Base-by-base conservation (phyloP, 2,888 invertebrate species). In the Pedicia rivosa region DNA sequence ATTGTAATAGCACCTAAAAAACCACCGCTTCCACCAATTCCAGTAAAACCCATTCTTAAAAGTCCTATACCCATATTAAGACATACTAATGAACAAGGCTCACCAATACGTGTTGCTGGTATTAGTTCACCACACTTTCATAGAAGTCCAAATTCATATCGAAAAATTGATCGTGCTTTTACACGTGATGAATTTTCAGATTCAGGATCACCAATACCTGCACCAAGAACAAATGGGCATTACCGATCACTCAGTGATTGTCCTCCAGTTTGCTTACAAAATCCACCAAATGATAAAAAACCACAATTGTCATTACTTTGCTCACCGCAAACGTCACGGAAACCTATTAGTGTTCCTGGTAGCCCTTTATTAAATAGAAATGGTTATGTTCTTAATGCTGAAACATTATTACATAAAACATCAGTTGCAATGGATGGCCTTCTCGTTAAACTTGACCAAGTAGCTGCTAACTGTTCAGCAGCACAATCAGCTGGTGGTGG, bases 401-500 rank as follows among this genome's bases (percentile, higher is more conserved):
- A 76, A 50, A 67, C 67, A 38, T 55, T 78, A 36, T 54, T 78
- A 42, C 67, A 68, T 42, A 78, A 77, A 57, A 76, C 78, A 2
- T 78, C 78, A 50, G 69, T 70, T 31, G 78, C 78, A 2, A 75
- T 78, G 57, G 70, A 72, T 1, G 77, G 75, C 4, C 54, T 80
- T 30, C 55, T 79, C 44, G 70, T 73, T 44, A 62, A 76, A 44
- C 55, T 80, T 44, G 78, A 80, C 48, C 76, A 74, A 47, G 73
- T 75, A 13, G 77, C 78, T 4, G 74, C 73, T 42, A 73, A 73
- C 45, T 80, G 80, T 49, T 70, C 72, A 6, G 73, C 72, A 10
- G 79, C 80, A 16, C 80, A 81, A 52, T 68, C 74, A 1, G 78
- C 78, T 32, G 81, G 81, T 1, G 80, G 81, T 2, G 79, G 80